Conservation (phyloP, 1,140 invertebrate genomes). For the Wiebesia pumilae region DNA sequence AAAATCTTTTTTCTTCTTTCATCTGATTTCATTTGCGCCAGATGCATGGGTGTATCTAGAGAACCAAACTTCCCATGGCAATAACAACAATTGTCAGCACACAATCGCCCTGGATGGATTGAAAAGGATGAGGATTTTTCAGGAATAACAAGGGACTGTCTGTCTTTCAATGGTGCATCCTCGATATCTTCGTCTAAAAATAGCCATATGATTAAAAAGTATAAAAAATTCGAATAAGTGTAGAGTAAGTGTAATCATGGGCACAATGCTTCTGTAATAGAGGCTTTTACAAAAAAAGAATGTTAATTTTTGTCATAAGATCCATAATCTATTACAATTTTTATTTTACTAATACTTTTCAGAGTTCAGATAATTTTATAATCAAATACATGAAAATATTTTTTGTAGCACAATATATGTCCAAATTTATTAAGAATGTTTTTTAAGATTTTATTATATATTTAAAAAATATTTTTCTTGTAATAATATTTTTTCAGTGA, state of each 20-base stretch:
- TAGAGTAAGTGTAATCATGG: too few relatives aligned
- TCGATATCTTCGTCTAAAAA: constrained; percentile 75
- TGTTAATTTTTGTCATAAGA: too few relatives aligned
- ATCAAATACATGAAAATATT: not conserved
- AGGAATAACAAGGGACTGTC: constrained; percentile 84
- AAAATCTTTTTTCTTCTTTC: constrained; percentile 86
- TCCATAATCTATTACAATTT: too few relatives aligned
- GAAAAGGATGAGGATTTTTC: constrained; percentile 90
- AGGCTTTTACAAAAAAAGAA: too few relatives aligned
- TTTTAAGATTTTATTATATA: too few relatives aligned
- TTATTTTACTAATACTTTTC: not conserved
- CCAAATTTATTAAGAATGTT: not conserved
- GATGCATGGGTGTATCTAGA: constrained; percentile 88
- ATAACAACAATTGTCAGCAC: constrained; percentile 88
- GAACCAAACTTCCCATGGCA: constrained; percentile 90
- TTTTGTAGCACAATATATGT: not conserved
- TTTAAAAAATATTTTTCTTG: too few relatives aligned
- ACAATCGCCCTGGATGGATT: constrained; percentile 86
- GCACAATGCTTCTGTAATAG: too few relatives aligned
- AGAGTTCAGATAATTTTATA: not conserved
- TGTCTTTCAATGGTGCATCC: constrained; percentile 70
- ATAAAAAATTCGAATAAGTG: not conserved
- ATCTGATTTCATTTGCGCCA: constrained; percentile 87
- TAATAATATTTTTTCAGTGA: not conserved
- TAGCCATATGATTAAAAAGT: not conserved